phyloP scores from a whole-genome alignment of 2,888 invertebrate genomes.

The Sesia apiformis region DNA sequence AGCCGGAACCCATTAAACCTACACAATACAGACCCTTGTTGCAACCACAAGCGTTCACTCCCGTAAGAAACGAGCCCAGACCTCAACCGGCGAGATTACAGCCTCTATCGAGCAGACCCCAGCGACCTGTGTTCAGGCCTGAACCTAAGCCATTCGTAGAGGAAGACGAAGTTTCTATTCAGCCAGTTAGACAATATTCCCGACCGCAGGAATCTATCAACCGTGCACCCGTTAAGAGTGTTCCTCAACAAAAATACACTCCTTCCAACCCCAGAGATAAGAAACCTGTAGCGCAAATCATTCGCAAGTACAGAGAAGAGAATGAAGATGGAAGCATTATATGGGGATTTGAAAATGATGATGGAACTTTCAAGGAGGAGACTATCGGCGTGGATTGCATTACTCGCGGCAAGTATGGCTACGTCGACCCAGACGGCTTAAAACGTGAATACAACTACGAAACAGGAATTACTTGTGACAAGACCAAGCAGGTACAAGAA shows the following conservation, averaged over 20 bases:
- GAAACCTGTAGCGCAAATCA: conserved; percentile 82
- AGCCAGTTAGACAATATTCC: conserved; percentile 60
- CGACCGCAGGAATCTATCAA: conserved; percentile 55
- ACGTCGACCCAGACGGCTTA: conserved; percentile 87
- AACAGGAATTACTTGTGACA: conserved; percentile 83
- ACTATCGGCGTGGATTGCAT: conserved; percentile 85
- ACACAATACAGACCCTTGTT: conserved; percentile 61
- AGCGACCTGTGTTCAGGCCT: conserved; percentile 68
- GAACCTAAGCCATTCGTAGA: conserved; percentile 60
- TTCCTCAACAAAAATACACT: conserved; percentile 55
- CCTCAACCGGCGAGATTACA: conserved; percentile 61
- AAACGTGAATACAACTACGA: conserved; percentile 88
- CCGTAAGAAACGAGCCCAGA: conserved; percentile 52
- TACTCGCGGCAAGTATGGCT: conserved; percentile 87
- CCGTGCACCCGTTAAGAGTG: conserved; percentile 45
- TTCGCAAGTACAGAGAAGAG: conserved; percentile 83
- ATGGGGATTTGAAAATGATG: conserved; percentile 92
- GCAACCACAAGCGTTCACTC: conserved; percentile 49
- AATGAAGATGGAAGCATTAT: conserved; percentile 87
- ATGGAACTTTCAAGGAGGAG: conserved; percentile 91
- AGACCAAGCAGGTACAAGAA: conserved; percentile 66
- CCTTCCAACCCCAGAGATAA: conserved; percentile 62
- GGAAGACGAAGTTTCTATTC: conserved; percentile 57
- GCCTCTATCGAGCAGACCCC: conserved; percentile 63
- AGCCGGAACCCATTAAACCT: conserved; percentile 57